Evolutionary conservation across 2,113 vertebrate species (phyloP).

Genomic region (Recurvirostra avosetta): DNA sequence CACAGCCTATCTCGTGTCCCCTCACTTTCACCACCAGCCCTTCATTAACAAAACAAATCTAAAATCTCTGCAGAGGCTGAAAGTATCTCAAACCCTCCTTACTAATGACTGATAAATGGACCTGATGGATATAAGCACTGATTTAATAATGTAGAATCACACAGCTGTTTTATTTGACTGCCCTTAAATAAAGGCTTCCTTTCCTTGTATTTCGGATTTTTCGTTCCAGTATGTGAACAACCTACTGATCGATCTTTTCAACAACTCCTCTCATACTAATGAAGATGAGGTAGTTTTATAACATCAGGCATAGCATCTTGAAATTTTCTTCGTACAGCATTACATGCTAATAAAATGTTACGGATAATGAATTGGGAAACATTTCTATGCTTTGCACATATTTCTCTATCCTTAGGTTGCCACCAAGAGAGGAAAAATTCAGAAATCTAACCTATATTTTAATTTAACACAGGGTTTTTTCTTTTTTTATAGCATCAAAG

Average conservation of each 20-base stretch:
- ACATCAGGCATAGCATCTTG: background rate
- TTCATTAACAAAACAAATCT: background rate
- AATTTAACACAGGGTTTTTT: background rate
- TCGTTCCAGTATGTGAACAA: background rate
- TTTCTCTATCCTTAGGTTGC: conserved; percentile 7
- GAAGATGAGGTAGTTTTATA: conserved; percentile 24
- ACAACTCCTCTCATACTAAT: background rate
- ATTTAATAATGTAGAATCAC: conserved; percentile 5
- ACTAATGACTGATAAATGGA: background rate
- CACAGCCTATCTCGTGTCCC: background rate
- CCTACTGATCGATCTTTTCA: background rate
- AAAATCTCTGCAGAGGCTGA: background rate
- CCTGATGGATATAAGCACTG: background rate
- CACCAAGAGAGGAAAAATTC: background rate
- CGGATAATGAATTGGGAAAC: background rate
- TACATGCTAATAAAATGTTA: conserved; percentile 31
- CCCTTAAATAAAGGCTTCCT: conserved; percentile 35
- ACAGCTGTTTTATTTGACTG: conserved; percentile 9
- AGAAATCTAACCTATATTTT: background rate
- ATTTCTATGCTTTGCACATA: background rate
- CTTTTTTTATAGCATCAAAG: background rate
- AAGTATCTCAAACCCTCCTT: background rate
- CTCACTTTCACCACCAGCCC: background rate
- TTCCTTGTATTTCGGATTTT: conserved; percentile 8
- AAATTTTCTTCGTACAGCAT: conserved; percentile 8